phyloP scores from a whole-genome alignment of 2,113 vertebrate species.

The Ahaetulla prasina region DNA sequence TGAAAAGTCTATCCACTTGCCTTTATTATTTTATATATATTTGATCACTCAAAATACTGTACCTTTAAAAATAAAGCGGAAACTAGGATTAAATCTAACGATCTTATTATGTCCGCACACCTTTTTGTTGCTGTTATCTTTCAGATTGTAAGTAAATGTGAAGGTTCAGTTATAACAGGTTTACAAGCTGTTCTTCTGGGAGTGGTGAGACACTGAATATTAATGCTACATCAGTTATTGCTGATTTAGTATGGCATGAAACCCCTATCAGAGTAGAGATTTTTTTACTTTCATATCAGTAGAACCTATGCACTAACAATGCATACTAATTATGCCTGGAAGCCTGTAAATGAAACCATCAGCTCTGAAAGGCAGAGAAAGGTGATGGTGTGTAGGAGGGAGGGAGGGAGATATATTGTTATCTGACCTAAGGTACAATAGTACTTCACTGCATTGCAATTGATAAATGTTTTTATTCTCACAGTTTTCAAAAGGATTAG shows the following conservation, averaged over 20 bases:
- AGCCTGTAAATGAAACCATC: background rate
- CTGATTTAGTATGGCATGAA: constrained; percentile 14
- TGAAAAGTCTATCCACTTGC: constrained; percentile 36
- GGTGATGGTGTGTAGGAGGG: background rate
- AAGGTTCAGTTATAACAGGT: constrained; percentile 46
- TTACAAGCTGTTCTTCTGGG: constrained; percentile 47
- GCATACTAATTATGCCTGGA: constrained; percentile 5
- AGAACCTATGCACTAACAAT: constrained; percentile 28
- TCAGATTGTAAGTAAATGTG: constrained; percentile 40
- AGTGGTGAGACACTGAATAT: constrained; percentile 36
- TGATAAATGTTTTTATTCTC: background rate
- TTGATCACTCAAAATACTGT: constrained; percentile 35
- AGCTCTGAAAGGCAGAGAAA: background rate
- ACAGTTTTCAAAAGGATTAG: background rate
- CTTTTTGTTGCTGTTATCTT: constrained; percentile 30
- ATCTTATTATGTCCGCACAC: constrained; percentile 46
- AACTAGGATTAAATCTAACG: background rate
- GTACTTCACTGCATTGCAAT: background rate
- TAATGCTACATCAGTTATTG: constrained; percentile 14
- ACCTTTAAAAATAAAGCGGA: constrained; percentile 7
- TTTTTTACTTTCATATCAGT: constrained; percentile 14
- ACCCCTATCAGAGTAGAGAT: constrained; percentile 18
- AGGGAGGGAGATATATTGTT: background rate
- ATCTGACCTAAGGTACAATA: background rate
- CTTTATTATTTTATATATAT: constrained; percentile 19